Percentiles rank a stretch among this genome's conserved stretches.
These are phyloP conservation scores for Zoanthus sansibaricus DNA, from an alignment of 92 coral and sea anemone genomes.

Conservation along the genomic window DNA sequence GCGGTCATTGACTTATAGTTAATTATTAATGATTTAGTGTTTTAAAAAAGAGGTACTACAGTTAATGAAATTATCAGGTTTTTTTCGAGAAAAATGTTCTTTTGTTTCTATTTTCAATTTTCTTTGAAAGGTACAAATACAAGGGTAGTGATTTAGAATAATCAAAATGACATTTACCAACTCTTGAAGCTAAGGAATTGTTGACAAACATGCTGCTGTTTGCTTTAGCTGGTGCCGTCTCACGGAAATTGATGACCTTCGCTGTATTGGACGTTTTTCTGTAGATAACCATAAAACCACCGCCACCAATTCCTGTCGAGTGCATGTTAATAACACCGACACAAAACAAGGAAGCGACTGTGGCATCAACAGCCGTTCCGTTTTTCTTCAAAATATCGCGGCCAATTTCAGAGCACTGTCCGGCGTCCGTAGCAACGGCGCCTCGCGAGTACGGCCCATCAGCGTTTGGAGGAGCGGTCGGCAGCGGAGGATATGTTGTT, in stretches of 20 bases:
- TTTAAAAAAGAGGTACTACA: too few relatives aligned
- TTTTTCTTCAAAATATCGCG: slow-evolving; percentile 63
- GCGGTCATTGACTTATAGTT: too few relatives aligned
- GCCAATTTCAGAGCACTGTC: slow-evolving; percentile 73
- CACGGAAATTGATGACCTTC: slow-evolving; percentile 66
- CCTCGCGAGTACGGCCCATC: slow-evolving; percentile 75
- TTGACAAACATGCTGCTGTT: slow-evolving; percentile 58
- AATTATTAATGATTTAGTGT: too few relatives aligned
- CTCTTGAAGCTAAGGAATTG: not conserved
- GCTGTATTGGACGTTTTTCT: slow-evolving; percentile 33
- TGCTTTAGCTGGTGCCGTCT: slow-evolving; percentile 67
- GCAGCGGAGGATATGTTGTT: slow-evolving; percentile 49
- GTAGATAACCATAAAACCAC: slow-evolving; percentile 69
- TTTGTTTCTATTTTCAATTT: too few relatives aligned
- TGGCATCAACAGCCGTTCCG: slow-evolving; percentile 69
- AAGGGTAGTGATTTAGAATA: not conserved
- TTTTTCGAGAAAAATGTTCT: too few relatives aligned
- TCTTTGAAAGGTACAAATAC: not conserved
- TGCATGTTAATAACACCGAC: slow-evolving; percentile 71
- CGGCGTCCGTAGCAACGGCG: slow-evolving; percentile 81
- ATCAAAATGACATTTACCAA: not conserved
- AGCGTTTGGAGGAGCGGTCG: slow-evolving; percentile 65
- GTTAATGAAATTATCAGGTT: too few relatives aligned
- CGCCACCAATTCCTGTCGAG: slow-evolving; percentile 73
- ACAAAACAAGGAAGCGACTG: slow-evolving; percentile 69